Evolutionary conservation across 2,113 vertebrate species (phyloP), one percentile per base, ranked within the genome.

Genomic region (Mustela nigripes): DNA sequence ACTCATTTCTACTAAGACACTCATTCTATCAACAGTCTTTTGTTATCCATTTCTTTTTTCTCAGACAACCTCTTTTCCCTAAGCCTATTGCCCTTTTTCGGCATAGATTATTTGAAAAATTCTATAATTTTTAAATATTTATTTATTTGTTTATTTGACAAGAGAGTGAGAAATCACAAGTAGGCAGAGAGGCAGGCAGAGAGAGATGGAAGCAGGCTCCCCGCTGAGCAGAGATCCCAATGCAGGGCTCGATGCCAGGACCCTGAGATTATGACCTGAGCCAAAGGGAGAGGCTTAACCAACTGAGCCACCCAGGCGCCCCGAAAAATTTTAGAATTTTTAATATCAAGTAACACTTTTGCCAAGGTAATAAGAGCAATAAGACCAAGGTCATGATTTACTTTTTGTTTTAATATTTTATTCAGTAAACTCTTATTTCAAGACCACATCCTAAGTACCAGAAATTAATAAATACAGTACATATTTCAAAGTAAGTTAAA

Each of bases 321-420:
- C 53, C 16, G 0, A 0, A 56, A 33, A n/a, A 31, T 56, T 83
- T 10, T 73, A 36, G 53, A 79, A 93, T 9, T 71, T 71, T 90
- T n/a, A 67, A 53, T 63, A 90, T 58, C 33, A 63, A 86, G 50
- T 83, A 39, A 42, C 18, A 82, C 0, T 78, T 56, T 58, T 28
- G 65, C 56, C 65, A 78, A 39, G 36, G 31, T 83, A 53, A 50
- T 85, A 45, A 69, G 18, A 21, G 9, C 22, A 90, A 7, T 90
- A 62, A 67, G 11, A 65, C 24, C 31, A 96, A 76, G 31, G 4
- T 74, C 36, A 62, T 74, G 24, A 3, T 74, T 85, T 19, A 80
- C 60, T 83, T 94, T 48, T 89, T 83, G 50, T 82, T 96, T 82
- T 56, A 65, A 36, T 2, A 53, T 79, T 92, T 93, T 79, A 95